Percentiles rank a stretch among this genome's conserved stretches.
phyloP scores from a whole-genome alignment of 2,888 invertebrate species.

The Cerastis rubricosa region DNA sequence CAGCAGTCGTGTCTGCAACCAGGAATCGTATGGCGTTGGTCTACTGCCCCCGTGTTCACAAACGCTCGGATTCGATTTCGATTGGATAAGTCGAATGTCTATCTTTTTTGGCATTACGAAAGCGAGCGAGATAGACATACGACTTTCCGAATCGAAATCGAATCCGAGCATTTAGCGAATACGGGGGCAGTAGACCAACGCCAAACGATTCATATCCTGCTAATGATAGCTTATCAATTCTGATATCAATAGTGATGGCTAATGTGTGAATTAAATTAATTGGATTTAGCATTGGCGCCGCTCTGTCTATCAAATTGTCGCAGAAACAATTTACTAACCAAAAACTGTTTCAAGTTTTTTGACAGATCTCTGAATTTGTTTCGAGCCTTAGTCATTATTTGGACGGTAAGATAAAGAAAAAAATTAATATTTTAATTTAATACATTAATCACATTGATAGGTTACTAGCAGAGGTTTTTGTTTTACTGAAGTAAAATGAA shows the following conservation, averaged over 20 bases:
- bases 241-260: not conserved
- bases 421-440: too few species aligned
- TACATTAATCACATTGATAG: not conserved
- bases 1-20: not conserved
- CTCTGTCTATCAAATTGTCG: conserved; percentile 15
- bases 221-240: conserved; percentile 21
- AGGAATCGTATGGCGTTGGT: too few species aligned
- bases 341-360: not conserved
- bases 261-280: conserved; percentile 21
- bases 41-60: too few species aligned
- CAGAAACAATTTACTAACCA: not conserved
- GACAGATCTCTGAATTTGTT: conserved; percentile 8
- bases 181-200: too few species aligned
- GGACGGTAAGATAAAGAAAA: too few species aligned
- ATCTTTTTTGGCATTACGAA: too few species aligned
- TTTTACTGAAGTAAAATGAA: not conserved
- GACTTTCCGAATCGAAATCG: too few species aligned
- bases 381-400: not conserved
- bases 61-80: too few species aligned
- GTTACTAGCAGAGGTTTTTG: not conserved
- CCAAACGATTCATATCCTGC: conserved; percentile 3
- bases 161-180: too few species aligned
- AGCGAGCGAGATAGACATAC: too few species aligned
- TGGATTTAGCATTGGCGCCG: conserved; percentile 5
- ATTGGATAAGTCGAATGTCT: too few species aligned